Evolutionary conservation across 2,113 vertebrate species (phyloP), one percentile per base, ranked within the genome.

Genomic region (Ancistrus triradiatus): DNA sequence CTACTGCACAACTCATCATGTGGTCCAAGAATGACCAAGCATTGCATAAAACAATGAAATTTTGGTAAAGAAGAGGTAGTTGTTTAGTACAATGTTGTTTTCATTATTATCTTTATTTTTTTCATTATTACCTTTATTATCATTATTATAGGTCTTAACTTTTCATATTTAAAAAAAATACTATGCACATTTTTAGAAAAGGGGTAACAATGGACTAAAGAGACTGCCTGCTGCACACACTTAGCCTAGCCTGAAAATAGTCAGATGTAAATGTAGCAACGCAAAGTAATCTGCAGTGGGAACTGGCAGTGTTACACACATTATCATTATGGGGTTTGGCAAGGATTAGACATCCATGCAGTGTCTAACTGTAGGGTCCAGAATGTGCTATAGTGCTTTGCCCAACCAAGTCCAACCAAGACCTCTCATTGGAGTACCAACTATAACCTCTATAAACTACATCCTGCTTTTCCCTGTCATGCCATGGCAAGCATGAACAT

Each of bases 401-500:
- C n/a, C n/a, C n/a, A n/a, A n/a, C 11, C 17, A 51, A 28, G 4
- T 63, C 37, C 33, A 35, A 22, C 27, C 50, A 35, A 1, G 3
- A 4, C 14, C n/a, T n/a, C n/a, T n/a, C n/a, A n/a, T n/a, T 24
- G 25, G 11, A 17, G 6, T 15, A 15, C 31, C 28, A n/a, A 33
- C 47, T 18, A 19, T 3, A 22, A 9, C 13, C 6, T 47, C 10
- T 56, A 3, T 7, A 13, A 15, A 37, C 6, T 22, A 15, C 17
- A 13, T 19, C 31, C 31, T 48, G 18, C 8, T 1, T 10, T 9
- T 7, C 3, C 55, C 18, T 17, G 7, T 3, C 42, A 15, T 64
- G 37, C 22, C 17, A 64, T 21, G 55, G 69, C 77, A 84, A 85
- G 82, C 74, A 82, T 80, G 71, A 63, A 75, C 63, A 19, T 73